These are phyloP conservation scores for Melanotaenia trifasciata DNA, from an alignment of 2,797 vertebrate genomes.

Conservation along the genomic window DNA sequence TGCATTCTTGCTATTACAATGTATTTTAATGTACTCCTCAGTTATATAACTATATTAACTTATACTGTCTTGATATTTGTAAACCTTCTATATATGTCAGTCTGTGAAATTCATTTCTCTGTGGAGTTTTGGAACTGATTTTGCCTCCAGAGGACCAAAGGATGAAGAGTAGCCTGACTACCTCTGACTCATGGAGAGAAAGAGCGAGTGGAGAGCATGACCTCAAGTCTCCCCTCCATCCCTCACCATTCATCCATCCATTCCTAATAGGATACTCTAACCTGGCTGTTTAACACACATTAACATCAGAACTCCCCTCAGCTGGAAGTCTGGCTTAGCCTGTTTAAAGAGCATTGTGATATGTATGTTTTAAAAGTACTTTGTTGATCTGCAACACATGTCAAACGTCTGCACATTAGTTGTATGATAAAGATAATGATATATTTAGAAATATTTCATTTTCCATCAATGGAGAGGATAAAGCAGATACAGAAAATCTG, in stretches of 20 bases:
- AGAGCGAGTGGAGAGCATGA: conserved; percentile 40
- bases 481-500: no score
- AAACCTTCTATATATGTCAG: not conserved
- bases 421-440: conserved; percentile 1
- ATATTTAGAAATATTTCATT: not conserved
- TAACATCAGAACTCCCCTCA: conserved; percentile 70
- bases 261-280: conserved; percentile 70
- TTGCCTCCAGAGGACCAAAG: conserved; percentile 57
- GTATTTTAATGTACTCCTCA: not conserved
- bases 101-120: conserved; percentile 21
- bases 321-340: conserved; percentile 62
- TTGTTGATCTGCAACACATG: conserved; percentile 16
- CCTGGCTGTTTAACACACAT: conserved; percentile 76
- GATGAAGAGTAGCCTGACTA: conserved; percentile 46
- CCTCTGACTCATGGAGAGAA: conserved; percentile 58
- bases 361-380: conserved; percentile 10
- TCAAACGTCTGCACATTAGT: conserved; percentile 9
- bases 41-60: not conserved
- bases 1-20: conserved; percentile 10
- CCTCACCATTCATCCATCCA: conserved; percentile 61
- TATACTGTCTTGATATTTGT: conserved; percentile 22
- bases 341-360: not conserved
- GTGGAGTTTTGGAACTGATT: conserved; percentile 42
- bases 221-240: conserved; percentile 59
- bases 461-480: not conserved